phyloP scores from a whole-genome alignment of 53 echinoderm and acorn worm species.

The Henricia sp. region DNA sequence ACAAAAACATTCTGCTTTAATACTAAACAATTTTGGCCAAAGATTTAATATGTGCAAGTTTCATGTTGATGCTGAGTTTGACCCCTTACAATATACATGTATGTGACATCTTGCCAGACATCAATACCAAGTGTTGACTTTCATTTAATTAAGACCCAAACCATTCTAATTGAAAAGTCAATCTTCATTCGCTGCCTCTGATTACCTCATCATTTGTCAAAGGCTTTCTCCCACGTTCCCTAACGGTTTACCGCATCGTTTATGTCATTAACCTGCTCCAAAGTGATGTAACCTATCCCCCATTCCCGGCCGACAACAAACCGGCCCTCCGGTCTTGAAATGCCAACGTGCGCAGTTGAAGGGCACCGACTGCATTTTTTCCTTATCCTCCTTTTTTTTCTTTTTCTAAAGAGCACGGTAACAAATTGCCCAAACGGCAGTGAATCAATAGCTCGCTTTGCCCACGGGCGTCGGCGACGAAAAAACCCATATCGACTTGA shows the following conservation, averaged over 20 bases:
- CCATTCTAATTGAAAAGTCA: background rate
- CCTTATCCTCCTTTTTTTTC: background rate
- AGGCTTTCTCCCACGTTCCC: background rate
- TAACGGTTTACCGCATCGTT: constrained; percentile 9
- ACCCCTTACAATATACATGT: too few relatives aligned
- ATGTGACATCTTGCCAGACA: too few relatives aligned
- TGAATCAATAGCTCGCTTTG: constrained; percentile 44
- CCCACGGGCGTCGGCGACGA: constrained; percentile 26
- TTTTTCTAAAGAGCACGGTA: constrained; percentile 2
- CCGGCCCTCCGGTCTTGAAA: constrained; percentile 13
- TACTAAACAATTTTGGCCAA: too few relatives aligned
- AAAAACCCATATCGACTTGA: constrained; percentile 39
- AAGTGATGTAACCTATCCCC: constrained; percentile 21
- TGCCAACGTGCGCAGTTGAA: background rate
- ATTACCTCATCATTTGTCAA: background rate
- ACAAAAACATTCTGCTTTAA: too few relatives aligned
- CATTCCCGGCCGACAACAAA: background rate
- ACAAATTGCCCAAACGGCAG: constrained; percentile 43
- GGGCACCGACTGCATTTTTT: constrained; percentile 11
- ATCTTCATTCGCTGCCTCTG: constrained; percentile 1
- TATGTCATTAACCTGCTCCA: constrained; percentile 7
- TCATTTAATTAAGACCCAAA: background rate
- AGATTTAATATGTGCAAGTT: too few relatives aligned
- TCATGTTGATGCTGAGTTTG: too few relatives aligned
- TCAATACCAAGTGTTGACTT: too few relatives aligned